These are phyloP conservation scores for Zeuzera pyrina DNA, from an alignment of 2,888 invertebrate genomes.

Conservation along the genomic window DNA sequence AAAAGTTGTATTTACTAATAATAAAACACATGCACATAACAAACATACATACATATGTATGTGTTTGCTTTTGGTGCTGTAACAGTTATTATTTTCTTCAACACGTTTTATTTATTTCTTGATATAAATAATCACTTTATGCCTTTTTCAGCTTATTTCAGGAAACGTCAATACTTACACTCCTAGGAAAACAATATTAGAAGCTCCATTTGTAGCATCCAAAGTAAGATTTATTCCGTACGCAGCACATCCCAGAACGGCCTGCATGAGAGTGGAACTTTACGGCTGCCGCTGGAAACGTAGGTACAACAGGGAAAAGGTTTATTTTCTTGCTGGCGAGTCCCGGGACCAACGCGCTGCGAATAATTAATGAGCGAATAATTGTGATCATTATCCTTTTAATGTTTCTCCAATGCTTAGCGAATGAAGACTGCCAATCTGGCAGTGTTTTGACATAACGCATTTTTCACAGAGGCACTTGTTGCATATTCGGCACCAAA, in stretches of 20 bases:
- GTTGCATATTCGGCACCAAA: conserved; percentile 78
- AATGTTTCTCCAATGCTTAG: conserved; percentile 19
- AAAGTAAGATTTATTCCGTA: conserved; percentile 91
- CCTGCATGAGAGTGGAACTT: conserved; percentile 93
- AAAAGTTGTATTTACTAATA: no score
- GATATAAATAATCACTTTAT: no score
- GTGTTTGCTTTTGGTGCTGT: no score
- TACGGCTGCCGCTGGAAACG: conserved; percentile 84
- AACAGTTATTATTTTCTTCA: no score
- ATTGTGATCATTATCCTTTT: conserved; percentile 4
- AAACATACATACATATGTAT: no score
- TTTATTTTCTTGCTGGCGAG: conserved; percentile 34
- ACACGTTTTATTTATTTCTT: no score
- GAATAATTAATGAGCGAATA: conserved; percentile 24
- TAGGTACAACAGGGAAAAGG: conserved; percentile 41
- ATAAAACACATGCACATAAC: no score
- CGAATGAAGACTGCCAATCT: conserved; percentile 26
- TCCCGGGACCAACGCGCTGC: conserved; percentile 40
- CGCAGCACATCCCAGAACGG: conserved; percentile 87
- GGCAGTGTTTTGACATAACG: conserved; percentile 35
- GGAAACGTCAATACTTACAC: conserved; percentile 86
- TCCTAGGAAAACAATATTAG: conserved; percentile 79
- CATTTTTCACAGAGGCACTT: conserved; percentile 74
- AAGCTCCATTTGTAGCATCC: conserved; percentile 88
- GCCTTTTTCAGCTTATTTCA: conserved; percentile 80